Percentiles rank a stretch among this genome's conserved stretches.
Evolutionary conservation across 2,888 invertebrate species (phyloP).

Genomic region (Nomada ruficornis): DNA sequence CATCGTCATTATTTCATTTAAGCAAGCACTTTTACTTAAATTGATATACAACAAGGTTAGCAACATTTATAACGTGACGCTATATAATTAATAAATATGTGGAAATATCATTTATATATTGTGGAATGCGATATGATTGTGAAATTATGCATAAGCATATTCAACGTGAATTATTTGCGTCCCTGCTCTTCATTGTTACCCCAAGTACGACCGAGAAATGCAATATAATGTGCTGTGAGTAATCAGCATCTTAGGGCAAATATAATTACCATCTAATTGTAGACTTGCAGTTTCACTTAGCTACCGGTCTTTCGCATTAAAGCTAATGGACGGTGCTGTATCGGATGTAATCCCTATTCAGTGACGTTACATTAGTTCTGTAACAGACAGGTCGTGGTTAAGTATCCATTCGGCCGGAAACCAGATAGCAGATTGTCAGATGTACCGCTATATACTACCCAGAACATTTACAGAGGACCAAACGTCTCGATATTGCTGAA

Average conservation of each 20-base stretch:
- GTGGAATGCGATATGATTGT: no score
- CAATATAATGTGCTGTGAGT: background rate
- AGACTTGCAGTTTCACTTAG: constrained; percentile 58
- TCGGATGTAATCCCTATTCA: constrained; percentile 62
- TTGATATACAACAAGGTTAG: no score
- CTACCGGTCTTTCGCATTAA: constrained; percentile 57
- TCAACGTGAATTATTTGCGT: constrained; percentile 59
- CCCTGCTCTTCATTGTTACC: constrained; percentile 45
- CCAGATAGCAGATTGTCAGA: constrained; percentile 72
- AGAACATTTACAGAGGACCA: constrained; percentile 36
- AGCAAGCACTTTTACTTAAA: background rate
- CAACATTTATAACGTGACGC: no score
- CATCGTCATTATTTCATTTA: constrained; percentile 44
- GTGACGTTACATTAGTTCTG: constrained; percentile 74
- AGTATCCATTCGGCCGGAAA: constrained; percentile 66
- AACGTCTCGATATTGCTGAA: constrained; percentile 22
- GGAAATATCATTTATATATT: no score
- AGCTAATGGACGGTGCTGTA: constrained; percentile 53
- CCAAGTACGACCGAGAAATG: constrained; percentile 33
- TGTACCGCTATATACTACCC: constrained; percentile 53
- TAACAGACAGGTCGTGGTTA: constrained; percentile 72
- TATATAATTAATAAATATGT: no score
- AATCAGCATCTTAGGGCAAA: constrained; percentile 39
- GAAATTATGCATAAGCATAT: background rate
- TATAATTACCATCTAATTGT: constrained; percentile 56